Base-by-base conservation (phyloP, 2,113 vertebrate species). In the Pipra filicauda region DNA sequence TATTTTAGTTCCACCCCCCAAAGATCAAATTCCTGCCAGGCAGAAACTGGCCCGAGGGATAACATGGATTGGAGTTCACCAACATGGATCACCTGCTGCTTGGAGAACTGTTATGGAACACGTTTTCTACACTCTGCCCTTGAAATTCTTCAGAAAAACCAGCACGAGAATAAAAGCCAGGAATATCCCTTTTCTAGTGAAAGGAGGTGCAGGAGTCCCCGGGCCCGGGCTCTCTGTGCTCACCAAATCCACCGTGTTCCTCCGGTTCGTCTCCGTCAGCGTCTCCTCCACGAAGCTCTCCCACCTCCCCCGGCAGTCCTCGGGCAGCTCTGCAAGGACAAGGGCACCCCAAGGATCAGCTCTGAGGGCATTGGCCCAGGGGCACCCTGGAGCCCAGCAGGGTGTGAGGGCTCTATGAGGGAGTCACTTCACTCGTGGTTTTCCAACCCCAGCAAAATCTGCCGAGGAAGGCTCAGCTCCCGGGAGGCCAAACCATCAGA, bases 201-300 rank as follows among this genome's bases (percentile, higher is more conserved):
- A 43, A 48, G 11, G 6, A 11, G 65, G 26, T 1, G 41, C 80
- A 72, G 72, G 31, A 73, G 43, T 8, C 33, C 2, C 8, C 16
- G 4, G 6, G 23, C 13, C 14, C n/a, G 3, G 57, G n/a, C 33
- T 8, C 23, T 17, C 5, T 22, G 52, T 3, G 44, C 98, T 98
- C 97, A 99, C 99, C 98, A 99, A 96, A 86, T 99, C 99, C 46
- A 99, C 99, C 0, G 99, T 99, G 75, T 99, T 99, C 74, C 98
- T 98, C 95, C 99, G 97, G 97, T 99, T 99, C 1, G 99, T 99
- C 95, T 99, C 99, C 3, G 97, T 98, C 96, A 99, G 96, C 0
- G 99, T 99, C 97, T 99, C 98, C 41, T 99, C 99, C 71, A 99
- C 99, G 3, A 99, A 99, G 54, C 98, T 99, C 96, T 99, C 99